Base-by-base conservation (phyloP, 2,888 invertebrate genomes). In the Reticulitermes lucifugus region DNA sequence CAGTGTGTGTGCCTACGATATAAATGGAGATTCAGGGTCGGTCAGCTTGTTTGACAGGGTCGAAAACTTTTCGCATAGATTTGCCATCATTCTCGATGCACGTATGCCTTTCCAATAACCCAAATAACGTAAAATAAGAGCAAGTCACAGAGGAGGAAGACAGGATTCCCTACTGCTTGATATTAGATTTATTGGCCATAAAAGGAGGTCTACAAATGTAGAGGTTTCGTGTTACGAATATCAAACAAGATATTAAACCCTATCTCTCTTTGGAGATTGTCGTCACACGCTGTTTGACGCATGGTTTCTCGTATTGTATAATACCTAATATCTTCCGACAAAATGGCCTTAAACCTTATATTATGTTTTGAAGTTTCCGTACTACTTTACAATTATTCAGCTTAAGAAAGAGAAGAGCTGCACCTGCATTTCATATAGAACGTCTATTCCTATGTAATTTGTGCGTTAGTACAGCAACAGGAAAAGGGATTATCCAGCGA, bases 131-230 rank as follows among this genome's bases (percentile, higher is more conserved):
- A 65, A 25, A 65, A 65, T 65, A 65, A 25, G 65, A 7, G 6
- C 25, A 14, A 65, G 65, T 25, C 25, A 25, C n/a, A n/a, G 6
- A 65, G 65, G 14, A 25, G 65, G 9, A 65, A 65, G 21, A 6
- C 9, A 65, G 65, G 65, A n/a, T n/a, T 65, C n/a, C 9, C n/a
- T n/a, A n/a, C n/a, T 65, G n/a, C 65, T 25, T 65, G 3, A 14
- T 65, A 12, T 65, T 25, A 25, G 65, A 65, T 65, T 65, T 65
- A 65, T 65, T 65, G 65, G 65, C n/a, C 65, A n/a, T 65, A 65
- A 65, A 65, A 65, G 7, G 6, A 65, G n/a, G 65, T n/a, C 25
- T 65, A 7, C 25, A 65, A 10, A 25, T 65, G 25, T 25, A 65
- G 9, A 65, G n/a, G 12, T 65, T 65, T 10, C 25, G 25, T 65